Conservation (phyloP, 2,113 vertebrate species). For the Crotalus helleri region DNA sequence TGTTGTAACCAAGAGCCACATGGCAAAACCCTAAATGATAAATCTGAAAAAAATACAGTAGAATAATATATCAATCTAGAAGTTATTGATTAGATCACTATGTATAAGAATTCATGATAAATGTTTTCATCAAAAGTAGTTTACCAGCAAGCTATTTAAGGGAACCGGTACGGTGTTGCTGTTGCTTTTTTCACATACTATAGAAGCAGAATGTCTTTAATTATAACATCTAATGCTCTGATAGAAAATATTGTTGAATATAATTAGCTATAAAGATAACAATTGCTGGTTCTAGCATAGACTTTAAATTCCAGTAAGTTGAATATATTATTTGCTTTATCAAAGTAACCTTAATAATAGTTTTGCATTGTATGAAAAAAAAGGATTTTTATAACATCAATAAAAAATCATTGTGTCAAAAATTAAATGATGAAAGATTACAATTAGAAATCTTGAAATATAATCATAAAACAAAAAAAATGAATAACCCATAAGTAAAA, state of each 20-base stretch:
- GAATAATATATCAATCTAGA: not conserved
- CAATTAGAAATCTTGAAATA: not conserved
- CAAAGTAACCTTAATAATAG: not conserved
- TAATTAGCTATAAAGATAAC: not conserved
- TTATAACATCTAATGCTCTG: not conserved
- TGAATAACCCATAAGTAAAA: not conserved
- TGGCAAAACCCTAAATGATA: not conserved
- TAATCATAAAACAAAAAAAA: not conserved
- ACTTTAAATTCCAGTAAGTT: not conserved
- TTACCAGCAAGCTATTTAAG: not conserved
- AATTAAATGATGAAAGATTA: not conserved
- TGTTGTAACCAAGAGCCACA: not conserved
- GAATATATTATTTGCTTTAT: not conserved
- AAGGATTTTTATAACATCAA: not conserved
- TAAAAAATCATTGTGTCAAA: not conserved
- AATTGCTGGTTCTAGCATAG: not conserved
- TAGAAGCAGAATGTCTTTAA: not conserved
- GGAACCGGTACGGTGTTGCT: not conserved
- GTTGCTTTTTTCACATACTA: not conserved
- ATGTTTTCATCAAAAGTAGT: not conserved
- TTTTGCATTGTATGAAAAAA: not conserved
- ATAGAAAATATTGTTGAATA: not conserved
- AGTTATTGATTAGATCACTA: not conserved
- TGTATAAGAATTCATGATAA: not conserved
- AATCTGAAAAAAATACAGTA: not conserved